Evolutionary conservation across 2,888 invertebrate species (phyloP), one percentile per base, ranked within the genome.

Genomic region (Trissonchulus sp.): DNA sequence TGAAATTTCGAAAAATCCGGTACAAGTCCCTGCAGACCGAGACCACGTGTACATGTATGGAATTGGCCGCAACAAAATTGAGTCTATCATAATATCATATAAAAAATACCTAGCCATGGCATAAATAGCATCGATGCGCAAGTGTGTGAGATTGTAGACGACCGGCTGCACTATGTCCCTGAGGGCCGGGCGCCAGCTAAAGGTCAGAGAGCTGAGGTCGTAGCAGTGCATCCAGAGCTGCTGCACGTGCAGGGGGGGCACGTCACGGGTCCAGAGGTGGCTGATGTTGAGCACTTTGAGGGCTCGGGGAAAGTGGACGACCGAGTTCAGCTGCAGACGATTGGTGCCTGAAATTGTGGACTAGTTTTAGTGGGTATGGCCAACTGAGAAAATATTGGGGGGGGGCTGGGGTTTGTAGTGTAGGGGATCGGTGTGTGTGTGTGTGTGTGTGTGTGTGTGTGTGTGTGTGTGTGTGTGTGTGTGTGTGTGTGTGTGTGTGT

Each of bases 221-320:
- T 48, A 48, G 48, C 48, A 48, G 48, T 48, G 48, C 48, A 48
- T 48, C 48, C 48, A 48, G 48, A 48, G 48, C 48, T 48, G 48
- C 48, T 48, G 48, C 48, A 48, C 48, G 48, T 48, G 48, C 8
- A 48, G 48, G 48, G 48, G 48, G 8, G 8, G 8, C 48, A 48
- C 8, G 23, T 48, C 48, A 8, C 48, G 48, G 48, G 23, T 48
- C 48, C 48, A 48, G 8, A 48, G 48, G 48, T 48, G 48, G 48
- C 48, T 48, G 8, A 48, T 8, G 48, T 48, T 23, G 8, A 48
- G 48, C 48, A 15, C 8, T 8, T 23, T 8, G 8, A 48, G 48
- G 48, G 48, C 8, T 48, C 48, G 48, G 23, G 48, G 48, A 23
- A 48, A 48, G 48, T 48, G 48, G 23, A 48, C 48, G 8, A 48